A percentile compares a stretch with the other conserved stretches of the same genome.
Conservation (phyloP, 2,888 invertebrate genomes). For the Sturmia bella region DNA sequence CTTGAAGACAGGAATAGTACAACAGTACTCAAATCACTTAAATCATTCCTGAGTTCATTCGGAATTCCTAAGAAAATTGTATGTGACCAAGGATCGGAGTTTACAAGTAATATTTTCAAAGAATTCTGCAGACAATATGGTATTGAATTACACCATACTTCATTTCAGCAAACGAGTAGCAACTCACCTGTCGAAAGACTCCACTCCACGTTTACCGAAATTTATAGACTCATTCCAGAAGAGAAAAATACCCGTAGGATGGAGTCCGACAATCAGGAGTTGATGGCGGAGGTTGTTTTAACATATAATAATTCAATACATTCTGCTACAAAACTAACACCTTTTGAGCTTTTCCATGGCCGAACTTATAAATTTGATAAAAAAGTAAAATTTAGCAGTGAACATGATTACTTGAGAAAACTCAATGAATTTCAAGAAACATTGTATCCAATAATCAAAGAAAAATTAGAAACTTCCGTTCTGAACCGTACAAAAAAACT, state of each 20-base stretch:
- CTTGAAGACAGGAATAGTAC: background rate
- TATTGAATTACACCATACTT: background rate
- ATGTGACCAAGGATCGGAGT: background rate
- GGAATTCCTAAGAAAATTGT: background rate
- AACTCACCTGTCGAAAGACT: conserved; percentile 1
- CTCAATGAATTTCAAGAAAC: background rate
- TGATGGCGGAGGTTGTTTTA: background rate
- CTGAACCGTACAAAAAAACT: no score
- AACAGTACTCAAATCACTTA: background rate
- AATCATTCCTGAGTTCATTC: background rate
- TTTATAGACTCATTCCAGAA: background rate
- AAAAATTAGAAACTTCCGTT: background rate
- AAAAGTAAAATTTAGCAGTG: conserved; percentile 1
- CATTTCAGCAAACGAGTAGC: background rate
- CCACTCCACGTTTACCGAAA: conserved; percentile 1
- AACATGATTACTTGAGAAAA: background rate
- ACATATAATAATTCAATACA: conserved; percentile 3
- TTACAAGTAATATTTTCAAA: background rate
- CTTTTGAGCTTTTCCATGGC: conserved; percentile 3
- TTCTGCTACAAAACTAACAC: conserved; percentile 1
- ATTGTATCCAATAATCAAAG: background rate
- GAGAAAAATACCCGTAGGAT: background rate
- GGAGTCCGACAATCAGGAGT: background rate
- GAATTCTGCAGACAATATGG: conserved; percentile 1
- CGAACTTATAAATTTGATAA: background rate